Conservation (phyloP, 2,113 vertebrate genomes). For the Tylochromis polylepis region DNA sequence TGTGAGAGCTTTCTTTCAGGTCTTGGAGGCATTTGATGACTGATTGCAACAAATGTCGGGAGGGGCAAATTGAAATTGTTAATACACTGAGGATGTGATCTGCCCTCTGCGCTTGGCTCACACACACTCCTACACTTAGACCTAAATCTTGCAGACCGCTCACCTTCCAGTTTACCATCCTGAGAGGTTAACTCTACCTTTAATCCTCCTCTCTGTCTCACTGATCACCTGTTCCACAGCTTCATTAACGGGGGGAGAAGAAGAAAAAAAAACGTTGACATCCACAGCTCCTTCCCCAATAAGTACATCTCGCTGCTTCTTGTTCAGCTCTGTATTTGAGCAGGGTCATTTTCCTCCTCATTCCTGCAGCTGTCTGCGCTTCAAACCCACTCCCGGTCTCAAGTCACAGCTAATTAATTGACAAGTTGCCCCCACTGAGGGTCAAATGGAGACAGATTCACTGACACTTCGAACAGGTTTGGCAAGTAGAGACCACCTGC, state of each 20-base stretch:
- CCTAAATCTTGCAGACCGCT: background rate
- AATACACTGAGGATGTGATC: background rate
- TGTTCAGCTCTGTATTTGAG: background rate
- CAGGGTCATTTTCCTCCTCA: background rate
- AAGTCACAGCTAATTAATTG: conserved; percentile 30
- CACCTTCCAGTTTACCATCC: conserved; percentile 11
- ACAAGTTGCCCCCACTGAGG: conserved; percentile 6
- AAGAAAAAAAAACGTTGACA: background rate
- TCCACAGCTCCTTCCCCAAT: background rate
- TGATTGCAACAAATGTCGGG: background rate
- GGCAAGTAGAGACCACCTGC: background rate
- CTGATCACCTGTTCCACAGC: background rate
- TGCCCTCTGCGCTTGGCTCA: background rate
- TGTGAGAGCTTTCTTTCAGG: background rate
- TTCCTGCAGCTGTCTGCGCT: conserved; percentile 12
- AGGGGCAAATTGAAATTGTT: background rate
- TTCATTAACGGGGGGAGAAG: background rate
- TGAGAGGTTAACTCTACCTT: background rate
- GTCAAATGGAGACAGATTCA: conserved; percentile 17
- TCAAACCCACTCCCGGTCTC: background rate
- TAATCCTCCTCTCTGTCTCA: background rate
- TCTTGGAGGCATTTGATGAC: background rate
- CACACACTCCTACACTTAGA: background rate
- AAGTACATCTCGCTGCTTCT: background rate
- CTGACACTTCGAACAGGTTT: background rate